These are phyloP conservation scores for Columba livia DNA, from an alignment of 2,113 vertebrate genomes.

Conservation along the genomic window DNA sequence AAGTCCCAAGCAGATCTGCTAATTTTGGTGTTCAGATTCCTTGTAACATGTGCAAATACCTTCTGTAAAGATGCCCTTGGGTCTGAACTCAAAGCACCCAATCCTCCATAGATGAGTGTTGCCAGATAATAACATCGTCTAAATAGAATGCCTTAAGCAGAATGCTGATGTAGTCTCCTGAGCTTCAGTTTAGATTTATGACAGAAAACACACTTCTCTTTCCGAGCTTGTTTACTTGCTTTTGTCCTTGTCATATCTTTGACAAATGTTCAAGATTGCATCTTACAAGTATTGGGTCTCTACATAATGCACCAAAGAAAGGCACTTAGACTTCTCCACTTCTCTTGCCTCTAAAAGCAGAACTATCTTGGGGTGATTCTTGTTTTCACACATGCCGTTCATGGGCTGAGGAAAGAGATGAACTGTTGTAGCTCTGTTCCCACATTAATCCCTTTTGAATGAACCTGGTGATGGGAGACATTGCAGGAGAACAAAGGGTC, in stretches of 20 bases:
- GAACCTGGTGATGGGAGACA: background rate
- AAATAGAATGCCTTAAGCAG: background rate
- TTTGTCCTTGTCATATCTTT: background rate
- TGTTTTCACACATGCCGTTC: background rate
- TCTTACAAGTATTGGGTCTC: background rate
- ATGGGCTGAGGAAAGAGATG: background rate
- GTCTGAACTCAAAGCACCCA: background rate
- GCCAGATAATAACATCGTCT: background rate
- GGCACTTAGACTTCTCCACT: background rate
- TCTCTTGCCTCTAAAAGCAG: background rate
- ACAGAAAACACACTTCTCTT: background rate
- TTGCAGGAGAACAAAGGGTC: background rate
- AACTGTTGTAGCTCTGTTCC: background rate
- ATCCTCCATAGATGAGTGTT: background rate
- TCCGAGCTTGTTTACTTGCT: background rate
- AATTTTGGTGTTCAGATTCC: background rate
- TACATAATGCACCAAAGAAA: background rate
- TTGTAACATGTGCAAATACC: background rate
- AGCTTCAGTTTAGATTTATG: constrained; percentile 4
- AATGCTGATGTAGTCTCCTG: background rate
- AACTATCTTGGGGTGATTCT: background rate
- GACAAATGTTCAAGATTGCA: background rate
- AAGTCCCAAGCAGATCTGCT: background rate
- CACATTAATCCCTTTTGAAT: background rate
- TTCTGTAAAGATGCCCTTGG: background rate